Conservation (phyloP, 2,797 vertebrate species). For the Bradypodion pumilum region DNA sequence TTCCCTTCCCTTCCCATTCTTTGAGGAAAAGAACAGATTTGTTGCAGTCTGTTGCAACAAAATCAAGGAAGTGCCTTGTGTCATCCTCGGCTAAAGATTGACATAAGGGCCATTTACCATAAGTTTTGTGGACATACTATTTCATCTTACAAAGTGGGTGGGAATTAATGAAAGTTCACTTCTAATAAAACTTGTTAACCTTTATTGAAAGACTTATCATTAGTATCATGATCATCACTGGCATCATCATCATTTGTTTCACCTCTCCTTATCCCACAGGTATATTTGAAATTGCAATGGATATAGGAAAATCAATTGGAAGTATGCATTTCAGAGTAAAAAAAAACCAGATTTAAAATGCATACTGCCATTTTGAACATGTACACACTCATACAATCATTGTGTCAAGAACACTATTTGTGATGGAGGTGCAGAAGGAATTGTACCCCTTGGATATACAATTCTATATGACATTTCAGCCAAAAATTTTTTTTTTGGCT, state of each 20-base stretch:
- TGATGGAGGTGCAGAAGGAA: neutral
- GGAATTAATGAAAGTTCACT: too few relatives aligned
- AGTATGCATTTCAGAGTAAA: neutral
- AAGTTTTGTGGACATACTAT: too few relatives aligned
- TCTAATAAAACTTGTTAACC: too few relatives aligned
- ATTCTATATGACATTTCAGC: neutral
- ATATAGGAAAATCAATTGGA: neutral
- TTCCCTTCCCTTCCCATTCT: too few relatives aligned
- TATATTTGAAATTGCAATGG: neutral
- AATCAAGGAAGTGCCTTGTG: too few relatives aligned
- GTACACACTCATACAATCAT: neutral
- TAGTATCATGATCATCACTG: neutral
- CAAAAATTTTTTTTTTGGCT: conserved; percentile 6
- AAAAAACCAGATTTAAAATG: neutral
- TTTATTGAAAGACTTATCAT: too few relatives aligned
- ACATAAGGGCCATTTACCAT: too few relatives aligned
- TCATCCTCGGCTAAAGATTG: too few relatives aligned
- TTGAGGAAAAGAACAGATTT: too few relatives aligned
- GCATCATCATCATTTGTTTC: neutral
- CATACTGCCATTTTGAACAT: neutral
- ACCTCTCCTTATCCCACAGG: neutral
- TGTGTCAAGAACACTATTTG: neutral
- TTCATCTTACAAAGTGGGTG: too few relatives aligned
- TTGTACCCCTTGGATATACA: neutral
- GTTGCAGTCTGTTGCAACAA: too few relatives aligned